These are phyloP conservation scores for Hirtodrosophila alboralis DNA, from an alignment of 2,888 invertebrate genomes.

Conservation along the genomic window DNA sequence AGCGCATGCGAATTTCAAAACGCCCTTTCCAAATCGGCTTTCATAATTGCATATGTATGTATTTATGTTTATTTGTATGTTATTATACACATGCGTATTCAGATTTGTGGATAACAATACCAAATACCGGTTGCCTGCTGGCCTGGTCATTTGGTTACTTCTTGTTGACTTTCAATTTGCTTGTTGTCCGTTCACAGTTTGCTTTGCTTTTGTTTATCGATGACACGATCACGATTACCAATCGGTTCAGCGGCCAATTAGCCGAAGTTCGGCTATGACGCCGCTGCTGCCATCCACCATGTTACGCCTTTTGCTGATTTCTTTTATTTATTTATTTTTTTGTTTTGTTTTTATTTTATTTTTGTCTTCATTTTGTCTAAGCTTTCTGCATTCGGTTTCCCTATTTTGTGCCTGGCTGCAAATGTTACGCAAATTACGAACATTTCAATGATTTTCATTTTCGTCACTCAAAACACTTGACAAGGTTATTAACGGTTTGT, in stretches of 20 bases:
- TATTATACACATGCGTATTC: too few relatives aligned
- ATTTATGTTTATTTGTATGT: conserved; percentile 2
- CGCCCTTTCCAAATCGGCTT: conserved; percentile 64
- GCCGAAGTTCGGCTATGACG: conserved; percentile 13
- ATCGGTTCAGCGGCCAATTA: conserved; percentile 53
- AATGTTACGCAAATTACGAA: conserved; percentile 70
- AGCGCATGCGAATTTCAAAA: conserved; percentile 49
- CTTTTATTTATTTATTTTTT: conserved; percentile 8
- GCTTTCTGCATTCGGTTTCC: conserved; percentile 48
- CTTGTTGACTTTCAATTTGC: conserved; percentile 47
- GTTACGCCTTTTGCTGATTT: conserved; percentile 30
- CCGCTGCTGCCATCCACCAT: conserved; percentile 12
- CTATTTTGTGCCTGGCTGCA: conserved; percentile 39
- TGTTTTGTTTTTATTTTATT: too few relatives aligned
- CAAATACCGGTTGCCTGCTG: conserved; percentile 34
- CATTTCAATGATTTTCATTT: conserved; percentile 47
- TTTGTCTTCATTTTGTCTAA: conserved; percentile 4
- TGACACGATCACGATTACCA: conserved; percentile 58
- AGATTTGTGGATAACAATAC: conserved; percentile 29
- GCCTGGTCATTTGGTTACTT: conserved; percentile 2
- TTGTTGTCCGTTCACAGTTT: conserved; percentile 19
- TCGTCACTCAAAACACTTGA: conserved; percentile 44
- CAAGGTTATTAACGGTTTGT: conserved; percentile 73
- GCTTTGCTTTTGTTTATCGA: conserved; percentile 55
- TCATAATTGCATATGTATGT: conserved; percentile 57